A percentile compares a stretch with the other conserved stretches of the same genome.
Conservation (phyloP, 1,140 invertebrate genomes). For the Drosophila ohnishii region DNA sequence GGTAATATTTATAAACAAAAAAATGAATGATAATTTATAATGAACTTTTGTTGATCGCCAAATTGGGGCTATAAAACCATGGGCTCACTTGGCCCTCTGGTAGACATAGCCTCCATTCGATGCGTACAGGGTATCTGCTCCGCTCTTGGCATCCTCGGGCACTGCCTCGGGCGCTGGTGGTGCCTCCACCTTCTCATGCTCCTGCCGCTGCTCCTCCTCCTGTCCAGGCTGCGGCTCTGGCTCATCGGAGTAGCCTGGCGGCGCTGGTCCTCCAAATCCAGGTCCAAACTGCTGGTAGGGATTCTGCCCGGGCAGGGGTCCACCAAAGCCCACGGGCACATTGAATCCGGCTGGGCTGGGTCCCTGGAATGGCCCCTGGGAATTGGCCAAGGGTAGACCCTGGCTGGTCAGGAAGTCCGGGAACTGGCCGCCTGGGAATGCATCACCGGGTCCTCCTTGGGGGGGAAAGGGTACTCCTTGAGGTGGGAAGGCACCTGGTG, state of each 20-base stretch:
- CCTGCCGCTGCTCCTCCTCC: conserved; percentile 9
- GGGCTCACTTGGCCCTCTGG: conserved; percentile 51
- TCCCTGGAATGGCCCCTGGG: conserved; percentile 39
- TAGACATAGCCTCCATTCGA: conserved; percentile 79
- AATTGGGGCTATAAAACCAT: conserved; percentile 37
- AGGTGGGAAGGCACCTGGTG: not conserved
- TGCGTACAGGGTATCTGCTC: conserved; percentile 64
- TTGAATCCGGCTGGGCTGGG: conserved; percentile 39
- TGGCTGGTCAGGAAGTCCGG: conserved; percentile 58
- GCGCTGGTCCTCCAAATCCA: conserved; percentile 50
- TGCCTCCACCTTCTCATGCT: not conserved
- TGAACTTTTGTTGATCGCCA: conserved; percentile 30
- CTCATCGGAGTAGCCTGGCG: conserved; percentile 18
- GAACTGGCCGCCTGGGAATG: not conserved
- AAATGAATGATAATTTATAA: conserved; percentile 71
- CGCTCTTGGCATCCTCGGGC: conserved; percentile 28
- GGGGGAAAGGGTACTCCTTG: conserved; percentile 2
- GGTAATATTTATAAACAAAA: conserved; percentile 19
- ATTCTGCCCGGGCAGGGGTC: conserved; percentile 36
- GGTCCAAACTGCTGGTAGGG: conserved; percentile 51
- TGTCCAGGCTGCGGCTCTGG: not conserved
- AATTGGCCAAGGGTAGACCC: conserved; percentile 43
- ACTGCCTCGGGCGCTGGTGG: not conserved
- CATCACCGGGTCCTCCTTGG: not conserved
- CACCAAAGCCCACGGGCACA: conserved; percentile 47